Percentiles rank a stretch among this genome's conserved stretches.
Evolutionary conservation across 1,140 invertebrate genomes (phyloP).

Genomic region (Delia radicum): DNA sequence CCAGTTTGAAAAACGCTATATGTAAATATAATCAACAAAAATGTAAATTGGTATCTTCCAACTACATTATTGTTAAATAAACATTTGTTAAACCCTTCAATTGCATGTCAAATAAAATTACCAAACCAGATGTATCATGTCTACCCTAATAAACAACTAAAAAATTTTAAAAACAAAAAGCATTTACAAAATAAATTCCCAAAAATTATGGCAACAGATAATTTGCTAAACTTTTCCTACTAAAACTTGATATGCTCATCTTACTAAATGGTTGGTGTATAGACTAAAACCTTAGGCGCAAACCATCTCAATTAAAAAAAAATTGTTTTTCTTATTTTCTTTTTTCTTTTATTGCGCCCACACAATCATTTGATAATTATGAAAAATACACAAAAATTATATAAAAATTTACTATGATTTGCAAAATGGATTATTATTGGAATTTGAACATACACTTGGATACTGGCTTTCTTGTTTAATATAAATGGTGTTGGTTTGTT

Average conservation of each 20-base stretch:
- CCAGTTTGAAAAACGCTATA: too few species aligned
- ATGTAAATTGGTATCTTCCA: too few species aligned
- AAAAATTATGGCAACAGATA: too few species aligned
- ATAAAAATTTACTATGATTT: background rate
- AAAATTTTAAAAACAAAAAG: too few species aligned
- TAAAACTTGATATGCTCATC: too few species aligned
- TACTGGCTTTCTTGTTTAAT: background rate
- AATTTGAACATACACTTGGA: background rate
- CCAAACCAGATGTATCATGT: background rate
- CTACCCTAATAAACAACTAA: too few species aligned
- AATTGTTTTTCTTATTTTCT: background rate
- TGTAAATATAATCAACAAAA: too few species aligned
- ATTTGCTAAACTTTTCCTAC: too few species aligned
- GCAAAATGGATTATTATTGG: background rate
- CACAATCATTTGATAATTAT: too few species aligned
- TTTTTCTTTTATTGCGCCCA: background rate
- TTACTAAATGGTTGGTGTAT: slow-evolving; percentile 2
- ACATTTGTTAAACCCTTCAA: background rate
- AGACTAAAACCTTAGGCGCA: background rate
- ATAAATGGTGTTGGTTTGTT: background rate
- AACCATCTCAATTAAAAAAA: background rate
- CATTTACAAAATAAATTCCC: too few species aligned
- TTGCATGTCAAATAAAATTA: background rate
- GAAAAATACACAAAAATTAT: background rate
- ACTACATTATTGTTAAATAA: too few species aligned